Conservation (phyloP, 1,140 invertebrate genomes). For the Drosophila seguyi region DNA sequence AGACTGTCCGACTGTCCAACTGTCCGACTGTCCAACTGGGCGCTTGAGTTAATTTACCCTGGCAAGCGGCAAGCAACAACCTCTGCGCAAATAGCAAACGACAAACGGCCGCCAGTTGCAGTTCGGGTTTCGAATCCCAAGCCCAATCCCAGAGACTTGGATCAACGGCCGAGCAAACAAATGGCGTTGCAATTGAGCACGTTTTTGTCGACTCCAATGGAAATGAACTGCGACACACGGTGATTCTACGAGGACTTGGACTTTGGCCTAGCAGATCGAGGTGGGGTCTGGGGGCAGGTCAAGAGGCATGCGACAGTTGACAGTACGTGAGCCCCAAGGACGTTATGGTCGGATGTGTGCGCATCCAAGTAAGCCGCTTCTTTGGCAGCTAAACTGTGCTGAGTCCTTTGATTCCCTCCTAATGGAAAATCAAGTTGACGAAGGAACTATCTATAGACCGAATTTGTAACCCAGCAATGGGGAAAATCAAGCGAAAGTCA, state of each 20-base stretch:
- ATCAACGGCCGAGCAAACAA: conserved; percentile 80
- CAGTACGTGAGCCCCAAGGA: conserved; percentile 74
- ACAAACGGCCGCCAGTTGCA: conserved; percentile 46
- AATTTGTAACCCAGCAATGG: not conserved
- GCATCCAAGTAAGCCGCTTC: conserved; percentile 6
- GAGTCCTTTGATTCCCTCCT: conserved; percentile 3
- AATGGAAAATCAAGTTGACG: not conserved
- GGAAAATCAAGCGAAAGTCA: not conserved
- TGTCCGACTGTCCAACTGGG: not conserved
- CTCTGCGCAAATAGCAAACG: conserved; percentile 74
- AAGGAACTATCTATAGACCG: not conserved
- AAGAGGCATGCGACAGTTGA: conserved; percentile 56
- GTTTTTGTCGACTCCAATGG: conserved; percentile 71
- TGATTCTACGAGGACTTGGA: conserved; percentile 13
- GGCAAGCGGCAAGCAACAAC: conserved; percentile 59
- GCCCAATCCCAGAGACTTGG: conserved; percentile 36
- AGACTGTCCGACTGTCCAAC: too few species aligned
- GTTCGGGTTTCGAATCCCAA: not conserved
- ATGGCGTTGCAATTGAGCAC: conserved; percentile 84
- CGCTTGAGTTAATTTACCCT: conserved; percentile 75
- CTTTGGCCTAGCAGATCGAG: not conserved
- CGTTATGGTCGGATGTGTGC: conserved; percentile 43
- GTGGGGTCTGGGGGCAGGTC: conserved; percentile 34
- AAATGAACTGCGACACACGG: conserved; percentile 78
- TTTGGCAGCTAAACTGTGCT: conserved; percentile 8